Percentiles rank a stretch among this genome's conserved stretches.
phyloP scores from a whole-genome alignment of 2,113 vertebrate species.

The Atrichornis clamosus region DNA sequence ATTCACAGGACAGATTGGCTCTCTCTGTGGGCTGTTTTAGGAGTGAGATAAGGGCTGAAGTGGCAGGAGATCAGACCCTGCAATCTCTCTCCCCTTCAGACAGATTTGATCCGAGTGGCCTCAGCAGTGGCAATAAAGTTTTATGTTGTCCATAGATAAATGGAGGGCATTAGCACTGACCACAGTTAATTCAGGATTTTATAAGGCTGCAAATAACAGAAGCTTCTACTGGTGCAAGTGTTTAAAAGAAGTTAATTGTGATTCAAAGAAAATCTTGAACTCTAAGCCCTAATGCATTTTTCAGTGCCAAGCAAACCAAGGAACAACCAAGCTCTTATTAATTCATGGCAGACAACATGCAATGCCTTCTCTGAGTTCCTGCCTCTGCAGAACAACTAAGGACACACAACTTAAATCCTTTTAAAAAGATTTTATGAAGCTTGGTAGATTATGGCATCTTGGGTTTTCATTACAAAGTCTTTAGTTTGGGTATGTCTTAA shows the following conservation, averaged over 20 bases:
- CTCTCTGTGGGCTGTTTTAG: neutral
- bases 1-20: neutral
- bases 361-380: neutral
- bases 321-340: neutral
- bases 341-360: neutral
- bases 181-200: neutral
- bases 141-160: neutral
- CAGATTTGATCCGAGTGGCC: neutral
- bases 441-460: neutral
- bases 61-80: neutral
- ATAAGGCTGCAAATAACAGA: neutral
- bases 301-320: neutral
- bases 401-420: neutral
- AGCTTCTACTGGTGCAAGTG: neutral
- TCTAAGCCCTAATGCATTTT: neutral
- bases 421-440: neutral
- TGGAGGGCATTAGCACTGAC: neutral
- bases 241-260: neutral
- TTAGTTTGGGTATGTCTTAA: accelerated
- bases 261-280: neutral
- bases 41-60: neutral
- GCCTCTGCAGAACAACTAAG: neutral
- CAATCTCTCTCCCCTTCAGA: neutral
- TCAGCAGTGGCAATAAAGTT: neutral
- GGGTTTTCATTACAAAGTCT: neutral